A percentile compares a stretch with the other conserved stretches of the same genome.
These are phyloP conservation scores for Pempheris klunzingeri DNA, from an alignment of 2,797 vertebrate genomes.

Conservation along the genomic window DNA sequence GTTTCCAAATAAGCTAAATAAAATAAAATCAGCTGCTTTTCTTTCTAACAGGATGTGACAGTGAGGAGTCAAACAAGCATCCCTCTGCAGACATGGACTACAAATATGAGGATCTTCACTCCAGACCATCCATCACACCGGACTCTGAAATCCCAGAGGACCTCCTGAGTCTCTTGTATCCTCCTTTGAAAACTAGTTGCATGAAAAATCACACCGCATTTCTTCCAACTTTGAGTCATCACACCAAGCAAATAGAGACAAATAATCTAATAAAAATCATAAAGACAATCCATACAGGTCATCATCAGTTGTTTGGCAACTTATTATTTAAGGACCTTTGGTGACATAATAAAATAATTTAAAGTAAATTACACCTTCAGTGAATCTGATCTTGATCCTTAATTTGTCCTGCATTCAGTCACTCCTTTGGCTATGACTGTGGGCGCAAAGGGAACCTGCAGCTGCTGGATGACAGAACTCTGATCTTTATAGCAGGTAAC, in stretches of 20 bases:
- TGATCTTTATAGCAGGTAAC: conserved; percentile 93
- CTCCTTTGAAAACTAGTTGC: conserved; percentile 43
- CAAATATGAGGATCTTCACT: conserved; percentile 83
- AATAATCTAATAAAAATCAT: background rate
- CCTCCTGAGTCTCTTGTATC: conserved; percentile 93
- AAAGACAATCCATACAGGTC: too few species aligned
- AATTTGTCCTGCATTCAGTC: conserved; percentile 75
- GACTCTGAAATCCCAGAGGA: conserved; percentile 86
- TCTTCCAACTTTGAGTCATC: background rate
- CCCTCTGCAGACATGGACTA: conserved; percentile 86
- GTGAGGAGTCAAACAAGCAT: conserved; percentile 7
- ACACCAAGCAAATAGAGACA: background rate
- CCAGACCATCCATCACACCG: conserved; percentile 83
- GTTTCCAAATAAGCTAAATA: too few species aligned
- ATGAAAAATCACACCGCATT: background rate
- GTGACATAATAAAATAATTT: background rate
- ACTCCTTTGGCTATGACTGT: conserved; percentile 96
- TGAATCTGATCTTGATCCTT: conserved; percentile 40
- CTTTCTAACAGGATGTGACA: conserved; percentile 2
- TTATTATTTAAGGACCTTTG: background rate
- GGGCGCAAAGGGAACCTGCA: conserved; percentile 89
- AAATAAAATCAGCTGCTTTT: too few species aligned
- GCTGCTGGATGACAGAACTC: conserved; percentile 86
- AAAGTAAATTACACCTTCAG: background rate
- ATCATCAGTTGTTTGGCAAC: background rate